Base-by-base conservation (phyloP, 2,888 invertebrate species). In the Stenodema calcarata region DNA sequence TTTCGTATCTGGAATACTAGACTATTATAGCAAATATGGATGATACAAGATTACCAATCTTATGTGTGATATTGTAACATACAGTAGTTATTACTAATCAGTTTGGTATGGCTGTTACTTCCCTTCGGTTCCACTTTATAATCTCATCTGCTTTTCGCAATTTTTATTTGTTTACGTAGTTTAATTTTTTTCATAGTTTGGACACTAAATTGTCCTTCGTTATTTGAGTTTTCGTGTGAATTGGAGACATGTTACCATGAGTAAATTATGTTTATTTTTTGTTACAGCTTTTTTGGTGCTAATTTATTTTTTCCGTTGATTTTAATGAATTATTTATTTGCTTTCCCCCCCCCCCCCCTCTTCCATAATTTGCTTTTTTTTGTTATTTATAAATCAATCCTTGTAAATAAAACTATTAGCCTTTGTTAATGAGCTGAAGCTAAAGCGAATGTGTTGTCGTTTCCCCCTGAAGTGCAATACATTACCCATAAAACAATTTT, bases 91-190 rank as follows among this genome's bases (percentile, higher is more conserved):
- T 14, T 69, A 62, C 69, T 82, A 28, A 35, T 69, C 82, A 54
- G 82, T 82, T 82, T 82, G 82, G 82, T 82, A 82, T 82, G 82
- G 69, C 69, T 82, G 82, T 82, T 82, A 82, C 47, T 82, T 18
- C 42, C 41, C 70, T 4, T 9, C 12, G n/a, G 23, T 50, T 80
- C 47, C 44, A 28, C 76, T 23, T 80, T 80, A 1, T 28, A 7
- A 44, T 47, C 44, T 73, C 73, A n/a, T 73, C 73, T 73, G 41
- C 30, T 73, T 73, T 16, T 73, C 14, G 73, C 73, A 73, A 30
- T 73, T 73, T 14, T 35, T 69, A 30, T 30, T 73, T 41, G 11
- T 1, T 73, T 30, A 18, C 23, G 2, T 30, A 73, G 73, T 73
- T 73, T 73, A 4, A 0, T 35, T 78, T 78, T 78, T 78, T 14